phyloP scores from a whole-genome alignment of 2,797 vertebrate genomes.

The Cuculus canorus region DNA sequence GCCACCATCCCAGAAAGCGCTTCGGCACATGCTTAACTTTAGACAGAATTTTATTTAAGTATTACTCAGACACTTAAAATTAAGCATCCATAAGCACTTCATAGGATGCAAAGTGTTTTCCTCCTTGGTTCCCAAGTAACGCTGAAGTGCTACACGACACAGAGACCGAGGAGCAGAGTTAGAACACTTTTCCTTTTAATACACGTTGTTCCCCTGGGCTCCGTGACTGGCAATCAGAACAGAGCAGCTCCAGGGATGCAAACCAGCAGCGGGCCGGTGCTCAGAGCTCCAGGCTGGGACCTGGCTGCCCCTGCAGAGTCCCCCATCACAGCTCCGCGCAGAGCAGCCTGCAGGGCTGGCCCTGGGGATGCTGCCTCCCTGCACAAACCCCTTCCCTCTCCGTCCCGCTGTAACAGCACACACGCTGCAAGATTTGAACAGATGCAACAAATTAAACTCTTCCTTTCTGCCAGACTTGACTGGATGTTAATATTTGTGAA shows the following conservation, averaged over 20 bases:
- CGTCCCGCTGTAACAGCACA: rapidly evolving
- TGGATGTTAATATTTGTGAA: neutral
- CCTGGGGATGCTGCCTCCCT: neutral
- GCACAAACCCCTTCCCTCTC: neutral
- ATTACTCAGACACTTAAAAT: neutral
- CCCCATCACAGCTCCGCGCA: neutral
- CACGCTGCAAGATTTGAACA: neutral
- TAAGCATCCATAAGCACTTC: neutral
- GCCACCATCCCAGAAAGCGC: neutral
- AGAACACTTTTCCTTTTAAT: neutral
- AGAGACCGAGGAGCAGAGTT: neutral
- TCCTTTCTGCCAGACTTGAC: neutral
- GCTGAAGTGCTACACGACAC: neutral
- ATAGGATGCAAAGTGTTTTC: neutral
- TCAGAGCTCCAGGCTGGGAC: neutral
- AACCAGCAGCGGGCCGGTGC: neutral
- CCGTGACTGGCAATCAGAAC: rapidly evolving
- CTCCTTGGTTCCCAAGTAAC: neutral
- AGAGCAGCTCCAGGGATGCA: neutral
- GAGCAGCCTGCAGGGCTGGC: neutral
- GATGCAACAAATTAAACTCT: neutral
- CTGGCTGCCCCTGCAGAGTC: neutral
- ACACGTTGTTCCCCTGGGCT: rapidly evolving
- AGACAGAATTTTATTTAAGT: neutral
- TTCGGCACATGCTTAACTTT: neutral